Base-by-base conservation (phyloP, 1,140 invertebrate genomes). In the Cydia fagiglandana region DNA sequence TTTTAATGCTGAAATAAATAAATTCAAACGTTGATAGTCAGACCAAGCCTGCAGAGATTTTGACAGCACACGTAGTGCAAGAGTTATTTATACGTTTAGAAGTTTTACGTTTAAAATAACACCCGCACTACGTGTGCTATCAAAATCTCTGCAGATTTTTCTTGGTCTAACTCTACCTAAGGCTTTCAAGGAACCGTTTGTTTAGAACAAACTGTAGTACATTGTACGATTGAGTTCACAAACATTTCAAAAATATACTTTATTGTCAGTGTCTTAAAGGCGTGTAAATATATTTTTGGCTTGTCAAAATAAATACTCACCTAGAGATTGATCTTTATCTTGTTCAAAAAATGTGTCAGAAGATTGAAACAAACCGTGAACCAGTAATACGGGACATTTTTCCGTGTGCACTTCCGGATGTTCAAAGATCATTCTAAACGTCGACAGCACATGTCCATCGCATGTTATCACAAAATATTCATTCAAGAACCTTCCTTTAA, bases 1-100 rank as follows among this genome's bases (percentile, higher is more conserved):
- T 41, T 95, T 90, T 80, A 95, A 96, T n/a, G 92, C 95, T 95
- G 84, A 4, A 89, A 61, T 24, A 17, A n/a, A 15, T 50, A 4
- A 13, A 15, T 15, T 50, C 4, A 53, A 53, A 17, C 4, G 6
- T 13, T 50, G 7, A 53, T n/a, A 24, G 24, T 24, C 24, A 24
- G 24, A 24, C 24, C 24, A 24, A 24, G 24, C 2, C 24, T 24
- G 24, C 24, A 24, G 24, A 24, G 24, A 24, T 2, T 24, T 24
- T 1, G 24, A 24, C 24, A 24, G 24, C 24, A 24, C 24, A 24
- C 24, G 24, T 2, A 24, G 24, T 24, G 24, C 24, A 24, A 24
- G 24, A 1, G 24, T 24, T 24, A 24, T 24, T 24, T 24, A 24
- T 24, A 24, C 24, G 24, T 24, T 2, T 24, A 24, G 24, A 24